Conservation (phyloP, 1,140 invertebrate genomes). For the Ectropis grisescens region DNA sequence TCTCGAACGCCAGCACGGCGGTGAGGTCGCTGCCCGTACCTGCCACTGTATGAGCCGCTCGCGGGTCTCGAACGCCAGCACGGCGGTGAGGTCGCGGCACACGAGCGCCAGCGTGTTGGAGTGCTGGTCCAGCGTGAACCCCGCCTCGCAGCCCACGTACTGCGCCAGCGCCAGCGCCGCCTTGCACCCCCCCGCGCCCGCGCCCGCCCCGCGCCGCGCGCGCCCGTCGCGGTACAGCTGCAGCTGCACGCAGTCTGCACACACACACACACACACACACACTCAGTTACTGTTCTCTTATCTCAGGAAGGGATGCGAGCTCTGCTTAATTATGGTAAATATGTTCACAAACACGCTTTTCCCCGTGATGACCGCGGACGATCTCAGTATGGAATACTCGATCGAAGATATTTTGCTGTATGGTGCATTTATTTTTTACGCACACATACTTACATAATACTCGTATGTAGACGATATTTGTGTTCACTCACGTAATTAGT, state of each 20-base stretch:
- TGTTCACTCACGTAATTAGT: too few species aligned
- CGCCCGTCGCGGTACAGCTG: slow-evolving; percentile 85
- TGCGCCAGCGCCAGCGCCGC: slow-evolving; percentile 86
- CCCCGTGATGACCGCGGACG: too few species aligned
- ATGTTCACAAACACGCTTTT: too few species aligned
- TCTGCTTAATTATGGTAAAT: too few species aligned
- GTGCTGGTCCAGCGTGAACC: slow-evolving; percentile 91
- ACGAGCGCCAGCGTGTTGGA: slow-evolving; percentile 91
- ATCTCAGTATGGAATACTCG: too few species aligned
- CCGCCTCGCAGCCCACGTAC: slow-evolving; percentile 85
- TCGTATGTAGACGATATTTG: too few species aligned
- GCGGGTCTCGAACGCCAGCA: slow-evolving; percentile 88
- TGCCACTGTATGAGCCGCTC: slow-evolving; percentile 92
- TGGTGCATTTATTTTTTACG: too few species aligned
- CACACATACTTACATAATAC: too few species aligned
- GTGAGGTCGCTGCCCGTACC: too few species aligned
- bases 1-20: too few species aligned
- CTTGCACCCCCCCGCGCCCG: slow-evolving; percentile 81
- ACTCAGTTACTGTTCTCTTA: neutral
- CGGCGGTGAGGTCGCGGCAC: slow-evolving; percentile 86
- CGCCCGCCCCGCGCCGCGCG: slow-evolving; percentile 68
- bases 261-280: slow-evolving; percentile 3
- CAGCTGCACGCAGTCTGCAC: slow-evolving; percentile 81
- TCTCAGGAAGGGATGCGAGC: slow-evolving; percentile 1
- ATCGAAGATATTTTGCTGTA: too few species aligned